These are phyloP conservation scores for Ptychoptera albimana DNA, from an alignment of 2,888 invertebrate genomes.

Conservation along the genomic window DNA sequence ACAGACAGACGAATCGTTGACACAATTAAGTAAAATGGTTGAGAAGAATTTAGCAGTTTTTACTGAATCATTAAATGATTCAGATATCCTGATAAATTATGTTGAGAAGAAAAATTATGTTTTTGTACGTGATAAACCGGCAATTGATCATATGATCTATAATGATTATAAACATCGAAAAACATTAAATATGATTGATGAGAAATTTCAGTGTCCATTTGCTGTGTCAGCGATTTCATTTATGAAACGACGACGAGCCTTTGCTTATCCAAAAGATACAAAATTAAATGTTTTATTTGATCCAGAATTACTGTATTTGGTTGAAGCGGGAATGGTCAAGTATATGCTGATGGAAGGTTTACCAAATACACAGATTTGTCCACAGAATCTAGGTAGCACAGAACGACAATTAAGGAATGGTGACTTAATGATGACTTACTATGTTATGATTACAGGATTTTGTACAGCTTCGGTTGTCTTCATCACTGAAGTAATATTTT, in stretches of 20 bases:
- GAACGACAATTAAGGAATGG: constrained; percentile 60
- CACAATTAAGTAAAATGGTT: constrained; percentile 22
- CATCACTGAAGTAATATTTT: constrained; percentile 38
- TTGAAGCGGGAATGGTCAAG: constrained; percentile 61
- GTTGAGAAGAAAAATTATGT: constrained; percentile 35
- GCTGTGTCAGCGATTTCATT: constrained; percentile 57
- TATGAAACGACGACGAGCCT: constrained; percentile 48
- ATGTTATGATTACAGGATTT: constrained; percentile 56
- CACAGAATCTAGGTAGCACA: constrained; percentile 61
- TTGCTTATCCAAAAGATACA: constrained; percentile 51
- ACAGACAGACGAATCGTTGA: constrained; percentile 25
- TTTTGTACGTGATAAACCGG: constrained; percentile 53
- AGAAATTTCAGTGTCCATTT: constrained; percentile 54
- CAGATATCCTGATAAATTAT: constrained; percentile 29
- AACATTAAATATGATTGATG: constrained; percentile 36
- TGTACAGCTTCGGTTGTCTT: constrained; percentile 47
- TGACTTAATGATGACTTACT: constrained; percentile 65
- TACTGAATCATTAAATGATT: constrained; percentile 24
- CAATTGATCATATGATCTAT: constrained; percentile 52
- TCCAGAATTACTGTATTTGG: constrained; percentile 43
- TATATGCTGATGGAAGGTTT: constrained; percentile 44
- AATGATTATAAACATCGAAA: constrained; percentile 47
- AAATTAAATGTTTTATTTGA: constrained; percentile 45
- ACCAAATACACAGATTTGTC: constrained; percentile 65
- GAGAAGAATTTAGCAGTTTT: constrained; percentile 24